Percentiles rank a stretch among this genome's conserved stretches.
Evolutionary conservation across 2,113 vertebrate species (phyloP).

Genomic region (Xyrauchen texanus): DNA sequence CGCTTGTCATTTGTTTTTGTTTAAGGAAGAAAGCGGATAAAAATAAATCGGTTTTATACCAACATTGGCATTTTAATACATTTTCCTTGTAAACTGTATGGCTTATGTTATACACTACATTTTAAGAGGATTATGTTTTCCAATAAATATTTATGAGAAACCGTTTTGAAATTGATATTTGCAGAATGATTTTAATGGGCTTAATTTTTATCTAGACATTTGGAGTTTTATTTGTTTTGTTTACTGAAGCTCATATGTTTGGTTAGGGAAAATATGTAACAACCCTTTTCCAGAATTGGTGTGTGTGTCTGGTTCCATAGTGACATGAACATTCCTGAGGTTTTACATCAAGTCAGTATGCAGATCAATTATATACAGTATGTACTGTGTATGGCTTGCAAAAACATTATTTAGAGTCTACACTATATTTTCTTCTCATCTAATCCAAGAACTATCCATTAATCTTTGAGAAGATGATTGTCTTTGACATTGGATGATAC

Average conservation of each 20-base stretch:
- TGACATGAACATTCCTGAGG: constrained; percentile 56
- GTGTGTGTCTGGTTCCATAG: constrained; percentile 5
- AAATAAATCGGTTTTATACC: background rate
- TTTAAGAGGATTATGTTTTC: background rate
- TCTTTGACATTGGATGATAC: constrained; percentile 8
- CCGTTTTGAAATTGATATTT: background rate
- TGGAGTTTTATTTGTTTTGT: constrained; percentile 22
- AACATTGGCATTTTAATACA: background rate
- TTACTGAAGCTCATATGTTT: constrained; percentile 39
- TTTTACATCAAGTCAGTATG: constrained; percentile 31
- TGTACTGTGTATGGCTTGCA: too few relatives aligned
- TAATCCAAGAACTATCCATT: background rate
- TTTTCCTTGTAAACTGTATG: background rate
- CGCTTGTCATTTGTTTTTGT: background rate
- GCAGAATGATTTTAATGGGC: background rate
- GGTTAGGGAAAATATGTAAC: constrained; percentile 36
- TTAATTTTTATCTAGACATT: background rate
- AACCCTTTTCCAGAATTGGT: constrained; percentile 43
- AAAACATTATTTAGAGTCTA: too few relatives aligned
- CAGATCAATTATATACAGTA: background rate
- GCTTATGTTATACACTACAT: background rate
- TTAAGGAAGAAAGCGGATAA: background rate
- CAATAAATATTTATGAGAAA: constrained; percentile 25
- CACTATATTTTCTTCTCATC: too few relatives aligned
- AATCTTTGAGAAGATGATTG: background rate